phyloP scores from a whole-genome alignment of 2,113 vertebrate genomes.

The Eulemur macaco region DNA sequence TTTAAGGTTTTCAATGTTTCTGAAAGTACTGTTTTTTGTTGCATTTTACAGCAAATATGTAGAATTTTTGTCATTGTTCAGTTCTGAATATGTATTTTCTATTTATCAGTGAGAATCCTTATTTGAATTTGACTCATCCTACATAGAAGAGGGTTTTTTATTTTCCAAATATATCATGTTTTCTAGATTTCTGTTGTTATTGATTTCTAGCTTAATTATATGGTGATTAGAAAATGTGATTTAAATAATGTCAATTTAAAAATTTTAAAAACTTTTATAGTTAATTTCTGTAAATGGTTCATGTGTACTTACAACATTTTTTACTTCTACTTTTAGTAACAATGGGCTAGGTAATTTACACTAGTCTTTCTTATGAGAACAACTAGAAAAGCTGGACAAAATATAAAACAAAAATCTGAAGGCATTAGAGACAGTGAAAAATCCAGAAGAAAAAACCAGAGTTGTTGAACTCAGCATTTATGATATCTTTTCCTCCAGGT shows the following conservation, averaged over 20 bases:
- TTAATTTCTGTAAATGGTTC: not conserved
- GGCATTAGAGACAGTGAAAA: not conserved
- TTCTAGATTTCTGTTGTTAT: not conserved
- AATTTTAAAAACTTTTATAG: not conserved
- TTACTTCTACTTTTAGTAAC: not conserved
- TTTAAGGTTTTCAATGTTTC: not conserved
- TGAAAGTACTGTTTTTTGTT: not conserved
- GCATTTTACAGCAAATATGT: not conserved
- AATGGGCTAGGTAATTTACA: not conserved
- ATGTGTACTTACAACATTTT: not conserved
- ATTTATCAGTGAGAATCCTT: not conserved
- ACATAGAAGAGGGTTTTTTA: not conserved
- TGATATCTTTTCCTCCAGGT: not conserved
- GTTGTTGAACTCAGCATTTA: not conserved
- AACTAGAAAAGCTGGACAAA: not conserved
- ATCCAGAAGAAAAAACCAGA: not conserved
- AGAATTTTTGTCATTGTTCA: not conserved
- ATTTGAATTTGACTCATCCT: not conserved
- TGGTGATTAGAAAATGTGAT: not conserved
- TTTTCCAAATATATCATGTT: not conserved
- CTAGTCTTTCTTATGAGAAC: not conserved
- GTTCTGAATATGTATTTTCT: not conserved
- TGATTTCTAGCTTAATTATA: not conserved
- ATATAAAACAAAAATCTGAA: not conserved
- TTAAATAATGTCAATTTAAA: not conserved